Evolutionary conservation across 2,888 invertebrate species (phyloP).

Genomic region (Mystacides longicornis): DNA sequence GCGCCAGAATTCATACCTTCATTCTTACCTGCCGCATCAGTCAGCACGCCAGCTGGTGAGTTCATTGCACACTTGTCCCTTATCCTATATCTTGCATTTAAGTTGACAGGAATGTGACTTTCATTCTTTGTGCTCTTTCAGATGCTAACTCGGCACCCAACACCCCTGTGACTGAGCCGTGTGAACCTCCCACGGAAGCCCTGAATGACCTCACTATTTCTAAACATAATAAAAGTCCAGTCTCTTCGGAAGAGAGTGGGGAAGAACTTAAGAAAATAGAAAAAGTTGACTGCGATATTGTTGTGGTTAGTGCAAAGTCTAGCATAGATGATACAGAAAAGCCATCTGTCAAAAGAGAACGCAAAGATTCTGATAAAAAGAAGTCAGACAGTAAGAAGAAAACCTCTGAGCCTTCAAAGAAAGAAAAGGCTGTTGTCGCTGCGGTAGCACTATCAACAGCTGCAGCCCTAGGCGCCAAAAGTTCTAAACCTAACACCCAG

Average conservation of each 20-base stretch:
- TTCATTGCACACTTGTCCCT: no score
- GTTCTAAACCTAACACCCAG: not conserved
- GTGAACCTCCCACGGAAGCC: not conserved
- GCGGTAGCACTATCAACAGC: not conserved
- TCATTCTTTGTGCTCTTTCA: no score
- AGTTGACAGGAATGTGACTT: no score
- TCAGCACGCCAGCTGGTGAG: conserved; percentile 8
- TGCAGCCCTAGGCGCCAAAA: not conserved
- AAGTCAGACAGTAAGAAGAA: not conserved
- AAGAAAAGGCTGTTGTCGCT: not conserved
- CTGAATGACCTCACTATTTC: not conserved
- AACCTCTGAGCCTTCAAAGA: not conserved
- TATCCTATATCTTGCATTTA: no score
- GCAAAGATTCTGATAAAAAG: conserved; percentile 1
- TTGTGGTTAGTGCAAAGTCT: conserved; percentile 9
- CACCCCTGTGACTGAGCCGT: no score
- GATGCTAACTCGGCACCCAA: no score
- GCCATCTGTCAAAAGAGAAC: not conserved
- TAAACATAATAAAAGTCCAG: conserved; percentile 3
- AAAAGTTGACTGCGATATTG: not conserved
- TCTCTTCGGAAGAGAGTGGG: not conserved
- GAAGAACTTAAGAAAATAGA: conserved; percentile 4
- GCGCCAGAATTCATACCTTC: conserved; percentile 79
- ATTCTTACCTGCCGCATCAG: conserved; percentile 12
- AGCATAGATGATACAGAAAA: not conserved